Base-by-base conservation (phyloP, 2,797 vertebrate genomes). In the Anas bernieri region DNA sequence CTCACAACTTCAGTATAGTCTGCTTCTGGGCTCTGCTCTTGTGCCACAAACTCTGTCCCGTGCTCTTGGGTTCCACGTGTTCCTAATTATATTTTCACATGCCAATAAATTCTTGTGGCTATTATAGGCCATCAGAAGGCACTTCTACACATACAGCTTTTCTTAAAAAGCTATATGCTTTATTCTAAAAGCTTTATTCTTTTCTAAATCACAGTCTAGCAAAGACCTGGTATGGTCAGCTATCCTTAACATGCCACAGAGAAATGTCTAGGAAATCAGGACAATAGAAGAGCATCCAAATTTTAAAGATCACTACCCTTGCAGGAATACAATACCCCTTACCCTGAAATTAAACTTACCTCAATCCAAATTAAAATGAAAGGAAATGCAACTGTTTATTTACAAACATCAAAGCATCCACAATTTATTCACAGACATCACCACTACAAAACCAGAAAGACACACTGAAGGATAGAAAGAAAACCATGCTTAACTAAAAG, bases 31-130 rank as follows among this genome's bases (percentile, higher is more conserved):
- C 26, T 94, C 59, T 52, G 67, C 8, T 56, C 58, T 66, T 69
- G 30, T 45, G 63, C 58, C 90, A 86, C 75, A 78, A 63, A 89
- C 58, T 67, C 58, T 67, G 15, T n/a, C n/a, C 54, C n/a, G 35
- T 21, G 12, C 45, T 84, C 79, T 41, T 28, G 31, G 37, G 50
- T 69, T 31, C 54, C 81, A 86, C 15, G 6, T 80, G 52, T 83
- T 88, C 82, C 79, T 91, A 82, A 94, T 82, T 78, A 84, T 66
- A 45, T 85, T 85, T 82, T 79, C 88, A 93, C 63, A 87, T n/a
- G 78, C 50, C 79, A 68, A 39, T 37, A 89, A 72, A 84, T 91
- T 82, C 72, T 76, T 89, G 39, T 7, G 35, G 54, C 82, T 94
- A 61, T 48, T 67, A 17, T 26, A 91, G 82, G 78, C 91, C 75